Percentiles rank a stretch among this genome's conserved stretches.
phyloP scores from a whole-genome alignment of 35 echinoderm and acorn worm genomes.

The Diadema setosum region DNA sequence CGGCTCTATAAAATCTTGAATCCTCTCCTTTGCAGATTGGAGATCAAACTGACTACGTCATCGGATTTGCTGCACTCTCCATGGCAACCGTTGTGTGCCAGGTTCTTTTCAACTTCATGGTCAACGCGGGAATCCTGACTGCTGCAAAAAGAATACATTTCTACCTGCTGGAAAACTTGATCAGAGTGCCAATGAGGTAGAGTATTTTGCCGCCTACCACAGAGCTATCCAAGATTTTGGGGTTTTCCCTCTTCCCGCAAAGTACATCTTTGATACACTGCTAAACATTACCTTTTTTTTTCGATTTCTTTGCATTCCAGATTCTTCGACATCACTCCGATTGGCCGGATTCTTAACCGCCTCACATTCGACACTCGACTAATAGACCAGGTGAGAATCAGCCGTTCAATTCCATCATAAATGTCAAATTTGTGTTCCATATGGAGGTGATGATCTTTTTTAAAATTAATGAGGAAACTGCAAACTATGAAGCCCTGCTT shows the following conservation, averaged over 20 bases:
- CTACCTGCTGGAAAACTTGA: background rate
- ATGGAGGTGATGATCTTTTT: too few relatives aligned
- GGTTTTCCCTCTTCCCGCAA: background rate
- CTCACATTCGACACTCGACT: constrained; percentile 30
- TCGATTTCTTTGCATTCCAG: background rate
- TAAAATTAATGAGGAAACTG: too few relatives aligned
- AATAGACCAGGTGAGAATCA: constrained; percentile 51
- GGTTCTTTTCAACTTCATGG: background rate
- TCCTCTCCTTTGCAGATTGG: too few relatives aligned
- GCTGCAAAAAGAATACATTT: background rate
- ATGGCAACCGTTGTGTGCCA: background rate
- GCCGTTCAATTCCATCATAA: too few relatives aligned
- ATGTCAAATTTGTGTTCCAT: too few relatives aligned
- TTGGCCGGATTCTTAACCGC: constrained; percentile 63
- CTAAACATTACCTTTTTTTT: background rate
- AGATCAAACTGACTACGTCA: background rate
- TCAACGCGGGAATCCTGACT: background rate
- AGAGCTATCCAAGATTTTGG: background rate
- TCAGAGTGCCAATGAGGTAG: background rate
- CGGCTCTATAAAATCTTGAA: too few relatives aligned
- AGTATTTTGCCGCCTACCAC: background rate
- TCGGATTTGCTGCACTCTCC: background rate
- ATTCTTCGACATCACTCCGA: constrained; percentile 65
- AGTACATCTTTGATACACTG: too few relatives aligned
- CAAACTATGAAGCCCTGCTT: too few relatives aligned